Base-by-base conservation (phyloP, 2,888 invertebrate species). In the Xylota segnis region DNA sequence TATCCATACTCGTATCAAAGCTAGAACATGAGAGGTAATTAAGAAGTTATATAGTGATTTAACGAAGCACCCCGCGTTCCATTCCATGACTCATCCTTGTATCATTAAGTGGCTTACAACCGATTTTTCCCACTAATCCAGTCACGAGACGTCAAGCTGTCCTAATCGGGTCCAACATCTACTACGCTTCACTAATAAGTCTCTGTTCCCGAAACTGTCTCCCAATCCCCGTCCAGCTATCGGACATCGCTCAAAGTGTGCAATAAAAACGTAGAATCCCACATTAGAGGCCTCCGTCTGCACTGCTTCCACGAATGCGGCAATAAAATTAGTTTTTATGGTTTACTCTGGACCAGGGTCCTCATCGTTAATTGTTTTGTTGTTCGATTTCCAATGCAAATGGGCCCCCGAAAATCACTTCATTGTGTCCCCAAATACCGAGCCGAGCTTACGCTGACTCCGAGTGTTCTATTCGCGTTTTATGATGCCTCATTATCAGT, bases 401-500 rank as follows among this genome's bases (percentile, higher is more conserved):
- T 74, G 63, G 34, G 23, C 14, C 58, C 14, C 16, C n/a, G 54
- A 23, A 23, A 32, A 23, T 52, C 34, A 52, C 50, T 58, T 59
- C 37, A 59, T 71, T 71, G 71, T 59, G 32, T 50, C 59, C 50
- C 10, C 40, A 50, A 32, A 43, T 12, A 32, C 34, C 34, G 10
- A 18, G 5, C 14, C 27, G 14, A 34, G 12, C 16, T 12, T 27
- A 47, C 14, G n/a, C 14, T 29, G 40, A 27, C 18, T 16, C 12
- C 47, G 16, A 78, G 70, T 71, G 78, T 71, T 71, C 78, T 78
- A 78, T 78, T 61, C 54, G 45, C 56, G 34, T 81, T 79, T 84
- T 84, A 84, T 75, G 65, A 40, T n/a, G 65, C 63, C 65, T 79
- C 79, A 79, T 84, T 84, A 84, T 75, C 75, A 75, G 68, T 74